These are phyloP conservation scores for Muscicapa striata DNA, from an alignment of 2,797 vertebrate genomes.

Conservation along the genomic window DNA sequence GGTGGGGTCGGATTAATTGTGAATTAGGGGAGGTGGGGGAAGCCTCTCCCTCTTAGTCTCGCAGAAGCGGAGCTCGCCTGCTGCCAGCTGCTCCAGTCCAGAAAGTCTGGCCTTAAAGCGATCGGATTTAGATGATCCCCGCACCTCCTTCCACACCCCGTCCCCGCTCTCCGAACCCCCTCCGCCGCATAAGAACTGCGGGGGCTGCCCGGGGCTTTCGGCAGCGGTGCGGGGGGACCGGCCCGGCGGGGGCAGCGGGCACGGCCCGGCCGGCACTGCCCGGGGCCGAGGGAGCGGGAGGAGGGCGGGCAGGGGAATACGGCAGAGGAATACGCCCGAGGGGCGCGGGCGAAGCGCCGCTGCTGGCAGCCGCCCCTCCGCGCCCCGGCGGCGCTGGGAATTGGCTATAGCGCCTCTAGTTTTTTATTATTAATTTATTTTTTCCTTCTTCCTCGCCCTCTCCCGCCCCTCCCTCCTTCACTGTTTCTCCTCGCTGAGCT, in stretches of 20 bases:
- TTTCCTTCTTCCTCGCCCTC: background rate
- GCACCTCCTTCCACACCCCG: background rate
- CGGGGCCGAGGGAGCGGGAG: background rate
- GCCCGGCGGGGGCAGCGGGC: background rate
- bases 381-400: background rate
- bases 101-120: background rate
- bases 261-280: background rate
- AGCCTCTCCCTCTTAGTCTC: background rate
- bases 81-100: background rate
- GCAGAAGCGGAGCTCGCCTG: background rate
- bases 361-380: slow-evolving; percentile 3
- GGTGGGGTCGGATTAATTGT: slow-evolving; percentile 47
- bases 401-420: background rate
- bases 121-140: background rate
- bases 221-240: background rate
- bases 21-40: background rate
- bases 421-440: background rate
- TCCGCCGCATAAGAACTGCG: background rate
- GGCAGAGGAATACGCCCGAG: background rate
- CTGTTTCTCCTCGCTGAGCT: background rate
- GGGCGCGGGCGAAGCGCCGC: background rate
- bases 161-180: background rate
- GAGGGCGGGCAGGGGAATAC: background rate
- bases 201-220: background rate
- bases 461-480: background rate